phyloP scores from a whole-genome alignment of 2,113 vertebrate genomes.

The Lipophrys pholis region DNA sequence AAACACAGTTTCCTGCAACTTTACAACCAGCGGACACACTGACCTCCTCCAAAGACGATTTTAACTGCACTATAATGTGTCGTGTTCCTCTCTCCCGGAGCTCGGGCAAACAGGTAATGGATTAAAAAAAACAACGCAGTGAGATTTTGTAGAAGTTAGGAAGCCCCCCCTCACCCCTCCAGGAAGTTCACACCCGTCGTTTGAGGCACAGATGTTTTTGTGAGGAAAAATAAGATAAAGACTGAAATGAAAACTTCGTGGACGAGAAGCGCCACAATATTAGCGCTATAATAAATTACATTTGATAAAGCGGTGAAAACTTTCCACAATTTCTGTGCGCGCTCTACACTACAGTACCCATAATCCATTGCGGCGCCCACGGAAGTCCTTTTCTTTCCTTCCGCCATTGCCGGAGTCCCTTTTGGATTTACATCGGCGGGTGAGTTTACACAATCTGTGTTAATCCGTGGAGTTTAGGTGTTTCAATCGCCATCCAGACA shows the following conservation, averaged over 20 bases:
- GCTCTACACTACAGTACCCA: slow-evolving; percentile 64
- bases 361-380: slow-evolving; percentile 40
- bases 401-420: slow-evolving; percentile 62
- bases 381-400: slow-evolving; percentile 81
- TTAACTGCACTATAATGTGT: no score
- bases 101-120: no score
- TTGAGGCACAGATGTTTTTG: background rate
- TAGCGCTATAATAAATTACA: no score
- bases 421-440: slow-evolving; percentile 74
- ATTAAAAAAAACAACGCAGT: background rate
- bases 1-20: no score
- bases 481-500: background rate
- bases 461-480: slow-evolving; percentile 38
- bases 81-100: no score
- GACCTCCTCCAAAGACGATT: no score
- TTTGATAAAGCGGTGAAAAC: no score
- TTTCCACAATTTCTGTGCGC: no score
- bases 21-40: no score
- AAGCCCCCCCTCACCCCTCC: background rate
- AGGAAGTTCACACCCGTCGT: slow-evolving; percentile 56
- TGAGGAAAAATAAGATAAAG: background rate
- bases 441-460: slow-evolving; percentile 68
- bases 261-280: background rate
- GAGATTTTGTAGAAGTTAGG: background rate
- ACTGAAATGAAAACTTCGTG: background rate